Percentiles rank a stretch among this genome's conserved stretches.
Evolutionary conservation across 2,113 vertebrate genomes (phyloP).

Genomic region (Dicerorhinus sumatrensis): DNA sequence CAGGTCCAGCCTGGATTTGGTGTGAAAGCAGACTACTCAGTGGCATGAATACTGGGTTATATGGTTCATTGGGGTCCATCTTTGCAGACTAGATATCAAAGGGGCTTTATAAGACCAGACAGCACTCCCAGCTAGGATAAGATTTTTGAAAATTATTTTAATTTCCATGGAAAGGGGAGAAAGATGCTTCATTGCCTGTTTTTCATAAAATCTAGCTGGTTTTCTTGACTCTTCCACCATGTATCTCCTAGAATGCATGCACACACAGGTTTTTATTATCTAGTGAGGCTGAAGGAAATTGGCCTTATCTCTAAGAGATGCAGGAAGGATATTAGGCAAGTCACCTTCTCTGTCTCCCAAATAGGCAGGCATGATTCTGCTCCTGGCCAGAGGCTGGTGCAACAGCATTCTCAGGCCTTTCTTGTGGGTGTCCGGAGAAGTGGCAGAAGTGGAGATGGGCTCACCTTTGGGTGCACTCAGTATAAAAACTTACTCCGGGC

Average conservation of each 20-base stretch:
- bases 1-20: not conserved
- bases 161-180: not conserved
- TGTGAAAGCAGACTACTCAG: not conserved
- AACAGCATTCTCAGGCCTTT: not conserved
- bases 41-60: not conserved
- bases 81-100: not conserved
- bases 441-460: not conserved
- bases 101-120: not conserved
- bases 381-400: not conserved
- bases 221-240: not conserved
- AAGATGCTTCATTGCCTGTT: not conserved
- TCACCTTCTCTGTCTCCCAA: not conserved
- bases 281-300: not conserved
- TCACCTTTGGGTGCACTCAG: not conserved
- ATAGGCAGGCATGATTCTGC: not conserved
- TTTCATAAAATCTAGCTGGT: not conserved
- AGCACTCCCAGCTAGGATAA: not conserved
- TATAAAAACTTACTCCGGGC: not conserved
- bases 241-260: not conserved
- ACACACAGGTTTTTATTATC: not conserved
- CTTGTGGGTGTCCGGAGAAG: not conserved
- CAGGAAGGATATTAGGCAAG: not conserved
- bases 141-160: constrained; percentile 46
- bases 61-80: not conserved
- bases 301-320: not conserved